Evolutionary conservation across 2,888 invertebrate genomes (phyloP).

Genomic region (Julus scanicus): DNA sequence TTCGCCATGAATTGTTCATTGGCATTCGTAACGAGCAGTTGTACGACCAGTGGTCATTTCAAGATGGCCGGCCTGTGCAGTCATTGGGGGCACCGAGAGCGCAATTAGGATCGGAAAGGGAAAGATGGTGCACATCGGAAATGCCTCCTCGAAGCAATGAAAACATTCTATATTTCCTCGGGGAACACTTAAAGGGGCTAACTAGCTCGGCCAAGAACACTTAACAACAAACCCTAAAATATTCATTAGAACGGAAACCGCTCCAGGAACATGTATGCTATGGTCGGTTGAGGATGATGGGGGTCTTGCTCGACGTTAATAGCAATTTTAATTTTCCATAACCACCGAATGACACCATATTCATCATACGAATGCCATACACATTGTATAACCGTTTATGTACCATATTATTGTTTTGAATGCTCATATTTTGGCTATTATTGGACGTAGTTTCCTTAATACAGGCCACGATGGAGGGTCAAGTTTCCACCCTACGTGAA

Average conservation of each 20-base stretch:
- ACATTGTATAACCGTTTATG: too few relatives aligned
- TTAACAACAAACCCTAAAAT: background rate
- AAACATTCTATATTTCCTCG: background rate
- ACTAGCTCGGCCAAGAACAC: background rate
- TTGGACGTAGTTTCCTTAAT: too few relatives aligned
- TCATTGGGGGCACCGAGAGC: background rate
- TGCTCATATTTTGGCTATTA: too few relatives aligned
- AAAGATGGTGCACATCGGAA: background rate
- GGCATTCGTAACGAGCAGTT: background rate
- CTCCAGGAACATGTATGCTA: too few relatives aligned
- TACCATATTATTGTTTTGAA: too few relatives aligned
- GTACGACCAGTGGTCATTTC: background rate
- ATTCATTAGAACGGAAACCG: background rate
- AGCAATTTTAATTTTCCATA: too few relatives aligned
- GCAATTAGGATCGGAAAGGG: background rate
- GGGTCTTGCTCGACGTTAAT: too few relatives aligned
- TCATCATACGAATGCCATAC: too few relatives aligned
- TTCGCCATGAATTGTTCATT: background rate
- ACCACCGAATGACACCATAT: too few relatives aligned
- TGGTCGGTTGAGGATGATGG: too few relatives aligned
- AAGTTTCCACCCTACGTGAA: too few relatives aligned
- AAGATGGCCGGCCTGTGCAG: background rate
- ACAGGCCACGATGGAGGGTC: too few relatives aligned
- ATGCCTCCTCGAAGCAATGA: background rate
- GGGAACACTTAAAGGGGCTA: background rate